These are phyloP conservation scores for Aepyceros melampus DNA, from an alignment of 2,113 vertebrate species.

Conservation along the genomic window DNA sequence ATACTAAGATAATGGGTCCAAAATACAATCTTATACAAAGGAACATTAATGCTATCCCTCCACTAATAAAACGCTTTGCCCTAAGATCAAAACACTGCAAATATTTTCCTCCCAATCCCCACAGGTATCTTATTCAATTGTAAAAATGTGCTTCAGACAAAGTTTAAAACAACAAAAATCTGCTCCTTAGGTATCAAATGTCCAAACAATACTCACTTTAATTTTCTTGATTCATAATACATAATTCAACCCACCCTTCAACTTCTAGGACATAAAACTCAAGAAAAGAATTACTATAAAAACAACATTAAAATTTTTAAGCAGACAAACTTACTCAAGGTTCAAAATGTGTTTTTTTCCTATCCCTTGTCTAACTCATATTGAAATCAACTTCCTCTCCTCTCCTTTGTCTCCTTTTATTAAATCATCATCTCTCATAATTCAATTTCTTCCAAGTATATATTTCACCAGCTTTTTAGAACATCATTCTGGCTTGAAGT, in stretches of 20 bases:
- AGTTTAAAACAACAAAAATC: conserved; percentile 56
- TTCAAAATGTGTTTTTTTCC: neutral
- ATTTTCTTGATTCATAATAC: conserved; percentile 6
- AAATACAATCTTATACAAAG: neutral
- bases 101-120: neutral
- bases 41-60: neutral
- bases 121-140: neutral
- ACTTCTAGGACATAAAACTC: conserved; percentile 36
- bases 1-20: neutral
- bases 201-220: conserved; percentile 33
- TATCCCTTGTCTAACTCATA: neutral
- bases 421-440: neutral
- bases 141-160: conserved; percentile 38
- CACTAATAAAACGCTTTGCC: neutral
- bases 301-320: conserved; percentile 50
- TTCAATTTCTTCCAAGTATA: neutral
- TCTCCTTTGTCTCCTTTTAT: neutral
- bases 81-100: conserved; percentile 11
- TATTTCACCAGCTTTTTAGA: neutral
- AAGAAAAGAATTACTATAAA: conserved; percentile 38
- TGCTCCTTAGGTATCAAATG: conserved; percentile 37
- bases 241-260: neutral
- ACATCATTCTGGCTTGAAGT: neutral
- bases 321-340: neutral
- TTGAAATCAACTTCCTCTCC: neutral